Percentiles rank a stretch among this genome's conserved stretches.
phyloP scores from a whole-genome alignment of 2,113 vertebrate species.

The Perca schrenkii region DNA sequence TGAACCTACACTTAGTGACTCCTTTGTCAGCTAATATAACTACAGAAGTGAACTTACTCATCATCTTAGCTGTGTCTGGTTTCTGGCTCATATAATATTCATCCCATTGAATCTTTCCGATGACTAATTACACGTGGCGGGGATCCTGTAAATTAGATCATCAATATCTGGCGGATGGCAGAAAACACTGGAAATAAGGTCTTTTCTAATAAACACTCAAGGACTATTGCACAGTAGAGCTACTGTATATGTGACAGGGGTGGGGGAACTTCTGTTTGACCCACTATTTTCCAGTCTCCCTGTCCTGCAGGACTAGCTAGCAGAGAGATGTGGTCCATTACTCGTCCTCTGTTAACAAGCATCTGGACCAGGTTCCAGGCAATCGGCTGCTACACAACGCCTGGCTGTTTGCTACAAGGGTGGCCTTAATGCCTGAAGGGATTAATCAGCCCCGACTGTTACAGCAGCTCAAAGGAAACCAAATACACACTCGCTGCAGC shows the following conservation, averaged over 20 bases:
- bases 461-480: constrained; percentile 57
- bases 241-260: constrained; percentile 54
- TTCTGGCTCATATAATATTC: constrained; percentile 56
- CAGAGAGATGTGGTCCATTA: constrained; percentile 61
- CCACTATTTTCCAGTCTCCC: constrained; percentile 51
- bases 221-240: constrained; percentile 56
- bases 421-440: constrained; percentile 50
- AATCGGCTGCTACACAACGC: constrained; percentile 56
- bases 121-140: constrained; percentile 63
- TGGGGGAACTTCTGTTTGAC: constrained; percentile 22
- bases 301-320: constrained; percentile 42
- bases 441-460: constrained; percentile 52
- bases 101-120: constrained; percentile 54
- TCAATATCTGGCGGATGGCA: constrained; percentile 52
- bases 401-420: constrained; percentile 64
- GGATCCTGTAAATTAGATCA: constrained; percentile 65
- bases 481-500: constrained; percentile 61
- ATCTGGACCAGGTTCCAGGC: constrained; percentile 68
- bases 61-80: constrained; percentile 42
- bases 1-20: constrained; percentile 76
- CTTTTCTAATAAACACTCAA: constrained; percentile 43
- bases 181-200: constrained; percentile 31
- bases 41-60: constrained; percentile 65
- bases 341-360: constrained; percentile 53
- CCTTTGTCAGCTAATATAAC: constrained; percentile 71